Evolutionary conservation across 2,888 invertebrate species (phyloP).

Genomic region (Sussaba pulchella): DNA sequence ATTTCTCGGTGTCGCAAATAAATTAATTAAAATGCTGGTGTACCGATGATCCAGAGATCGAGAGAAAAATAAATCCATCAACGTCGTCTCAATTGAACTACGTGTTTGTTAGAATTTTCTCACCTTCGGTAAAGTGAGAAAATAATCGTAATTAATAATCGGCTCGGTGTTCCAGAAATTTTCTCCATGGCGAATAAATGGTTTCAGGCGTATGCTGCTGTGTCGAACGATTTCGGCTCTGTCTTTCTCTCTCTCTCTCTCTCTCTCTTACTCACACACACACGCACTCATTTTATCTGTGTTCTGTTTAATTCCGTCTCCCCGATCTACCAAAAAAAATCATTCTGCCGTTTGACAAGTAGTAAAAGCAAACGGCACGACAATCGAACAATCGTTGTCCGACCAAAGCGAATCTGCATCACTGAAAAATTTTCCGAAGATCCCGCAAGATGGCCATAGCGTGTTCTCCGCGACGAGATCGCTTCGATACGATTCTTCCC

Average conservation of each 20-base stretch:
- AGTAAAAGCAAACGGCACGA: not conserved
- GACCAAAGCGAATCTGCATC: conserved; percentile 24
- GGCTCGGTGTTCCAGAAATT: conserved; percentile 40
- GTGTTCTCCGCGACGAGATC: not conserved
- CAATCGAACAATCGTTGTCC: not conserved
- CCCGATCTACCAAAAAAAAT: not conserved
- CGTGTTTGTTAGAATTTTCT: conserved; percentile 44
- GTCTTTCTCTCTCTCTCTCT: conserved; percentile 9
- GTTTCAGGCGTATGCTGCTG: conserved; percentile 37
- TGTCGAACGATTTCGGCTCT: not conserved
- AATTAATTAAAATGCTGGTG: conserved; percentile 23
- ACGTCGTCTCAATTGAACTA: too few relatives aligned
- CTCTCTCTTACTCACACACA: not conserved
- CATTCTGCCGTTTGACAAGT: not conserved
- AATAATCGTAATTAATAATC: conserved; percentile 30
- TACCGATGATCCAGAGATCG: conserved; percentile 30
- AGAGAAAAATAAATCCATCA: too few relatives aligned
- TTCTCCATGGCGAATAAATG: conserved; percentile 54
- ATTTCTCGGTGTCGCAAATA: conserved; percentile 24
- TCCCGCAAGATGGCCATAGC: conserved; percentile 33
- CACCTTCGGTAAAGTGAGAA: conserved; percentile 29
- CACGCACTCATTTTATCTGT: too few relatives aligned
- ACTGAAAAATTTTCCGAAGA: not conserved
- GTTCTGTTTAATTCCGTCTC: too few relatives aligned
- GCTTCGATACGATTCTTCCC: not conserved